Conservation (phyloP, 2,113 vertebrate genomes). For the Dipodomys ordii region DNA sequence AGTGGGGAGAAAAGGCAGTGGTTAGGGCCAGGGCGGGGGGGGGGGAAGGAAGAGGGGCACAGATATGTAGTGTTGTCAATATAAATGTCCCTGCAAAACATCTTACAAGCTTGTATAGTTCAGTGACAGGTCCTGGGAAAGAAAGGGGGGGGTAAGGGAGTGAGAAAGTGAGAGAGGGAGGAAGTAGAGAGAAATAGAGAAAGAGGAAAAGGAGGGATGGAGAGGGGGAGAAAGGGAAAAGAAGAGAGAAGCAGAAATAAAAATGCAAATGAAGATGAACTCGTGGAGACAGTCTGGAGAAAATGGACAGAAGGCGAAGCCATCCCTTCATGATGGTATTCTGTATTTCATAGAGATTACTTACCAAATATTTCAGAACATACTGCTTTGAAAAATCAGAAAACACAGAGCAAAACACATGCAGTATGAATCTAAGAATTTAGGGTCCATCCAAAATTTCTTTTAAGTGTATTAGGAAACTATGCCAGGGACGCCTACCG, state of each 20-base stretch:
- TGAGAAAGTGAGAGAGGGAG: too few relatives aligned
- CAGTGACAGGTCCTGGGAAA: neutral
- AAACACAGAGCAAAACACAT: neutral
- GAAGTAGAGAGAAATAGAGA: neutral
- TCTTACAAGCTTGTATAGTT: neutral
- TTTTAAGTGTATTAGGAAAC: constrained; percentile 74
- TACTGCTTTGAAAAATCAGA: neutral
- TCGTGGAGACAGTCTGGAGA: neutral
- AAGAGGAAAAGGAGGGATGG: neutral
- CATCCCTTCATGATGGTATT: neutral
- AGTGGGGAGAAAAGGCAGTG: too few relatives aligned
- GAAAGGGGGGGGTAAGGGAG: too few relatives aligned
- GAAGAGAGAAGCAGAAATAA: too few relatives aligned
- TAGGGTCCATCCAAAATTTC: constrained; percentile 61
- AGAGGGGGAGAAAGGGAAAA: too few relatives aligned
- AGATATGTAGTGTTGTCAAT: too few relatives aligned
- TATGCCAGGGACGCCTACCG: constrained; percentile 64
- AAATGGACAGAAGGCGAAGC: neutral
- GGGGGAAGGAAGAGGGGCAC: too few relatives aligned
- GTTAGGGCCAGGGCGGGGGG: too few relatives aligned
- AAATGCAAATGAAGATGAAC: too few relatives aligned
- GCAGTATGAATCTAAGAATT: constrained; percentile 43
- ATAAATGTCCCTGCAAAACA: constrained; percentile 12
- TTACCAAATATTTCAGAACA: neutral
- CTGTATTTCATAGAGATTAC: neutral